A percentile compares a stretch with the other conserved stretches of the same genome.
These are phyloP conservation scores for Aphaenogaster ashmeadi DNA, from an alignment of 1,140 invertebrate species.

Conservation along the genomic window DNA sequence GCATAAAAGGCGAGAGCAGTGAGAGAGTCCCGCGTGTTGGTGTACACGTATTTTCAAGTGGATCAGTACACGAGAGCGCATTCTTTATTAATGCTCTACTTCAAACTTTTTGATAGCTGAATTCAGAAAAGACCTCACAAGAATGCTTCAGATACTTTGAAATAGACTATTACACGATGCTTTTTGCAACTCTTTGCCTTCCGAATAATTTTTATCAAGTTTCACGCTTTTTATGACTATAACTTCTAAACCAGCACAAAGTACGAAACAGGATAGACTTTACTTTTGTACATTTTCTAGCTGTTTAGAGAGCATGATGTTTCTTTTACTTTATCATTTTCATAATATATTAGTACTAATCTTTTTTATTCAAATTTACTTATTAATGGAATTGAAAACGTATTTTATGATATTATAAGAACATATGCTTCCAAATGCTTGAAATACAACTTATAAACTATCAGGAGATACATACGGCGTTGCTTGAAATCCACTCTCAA, in stretches of 20 bases:
- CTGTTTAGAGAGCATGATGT: background rate
- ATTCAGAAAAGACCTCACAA: constrained; percentile 41
- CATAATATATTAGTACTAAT: background rate
- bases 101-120: constrained; percentile 59
- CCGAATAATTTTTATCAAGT: constrained; percentile 45
- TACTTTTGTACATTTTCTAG: constrained; percentile 1
- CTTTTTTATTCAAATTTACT: background rate
- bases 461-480: background rate
- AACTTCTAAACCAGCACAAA: constrained; percentile 1
- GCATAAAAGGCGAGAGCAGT: constrained; percentile 33
- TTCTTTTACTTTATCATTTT: background rate
- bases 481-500: background rate
- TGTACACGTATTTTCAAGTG: constrained; percentile 31
- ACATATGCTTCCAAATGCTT: background rate
- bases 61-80: background rate
- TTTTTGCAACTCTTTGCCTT: constrained; percentile 32
- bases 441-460: constrained; percentile 1
- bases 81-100: constrained; percentile 61
- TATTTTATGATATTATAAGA: background rate
- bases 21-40: constrained; percentile 10
- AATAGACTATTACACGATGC: constrained; percentile 35
- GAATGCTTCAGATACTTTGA: constrained; percentile 29
- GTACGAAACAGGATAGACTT: background rate
- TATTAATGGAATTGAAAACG: background rate
- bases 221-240: constrained; percentile 14